Evolutionary conservation across 2,888 invertebrate species (phyloP).

Genomic region (Mamestra brassicae): DNA sequence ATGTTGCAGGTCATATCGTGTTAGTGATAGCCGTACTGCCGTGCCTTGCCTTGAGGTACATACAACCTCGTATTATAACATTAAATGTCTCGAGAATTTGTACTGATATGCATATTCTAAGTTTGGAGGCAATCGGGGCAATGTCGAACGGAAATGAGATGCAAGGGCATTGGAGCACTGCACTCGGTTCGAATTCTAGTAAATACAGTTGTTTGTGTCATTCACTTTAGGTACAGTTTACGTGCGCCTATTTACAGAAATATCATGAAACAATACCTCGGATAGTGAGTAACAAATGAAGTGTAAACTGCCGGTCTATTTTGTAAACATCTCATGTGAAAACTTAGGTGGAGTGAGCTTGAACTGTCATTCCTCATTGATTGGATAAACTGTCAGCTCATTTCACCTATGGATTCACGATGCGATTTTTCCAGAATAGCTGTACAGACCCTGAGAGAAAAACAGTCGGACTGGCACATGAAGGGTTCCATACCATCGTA

Average conservation of each 20-base stretch:
- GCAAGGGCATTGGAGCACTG: slow-evolving; percentile 17
- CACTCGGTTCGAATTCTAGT: background rate
- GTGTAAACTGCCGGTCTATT: slow-evolving; percentile 3
- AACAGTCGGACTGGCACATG: too few species aligned
- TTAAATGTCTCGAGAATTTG: slow-evolving; percentile 32
- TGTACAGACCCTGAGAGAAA: background rate
- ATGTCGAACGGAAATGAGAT: slow-evolving; percentile 26
- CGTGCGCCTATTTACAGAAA: background rate
- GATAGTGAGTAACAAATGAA: background rate
- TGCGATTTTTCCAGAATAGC: background rate
- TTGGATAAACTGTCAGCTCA: background rate
- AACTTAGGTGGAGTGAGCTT: background rate
- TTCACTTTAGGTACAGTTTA: slow-evolving; percentile 9
- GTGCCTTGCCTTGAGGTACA: slow-evolving; percentile 51
- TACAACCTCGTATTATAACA: slow-evolving; percentile 42
- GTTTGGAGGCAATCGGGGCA: slow-evolving; percentile 26
- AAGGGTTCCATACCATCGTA: too few species aligned
- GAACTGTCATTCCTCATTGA: background rate
- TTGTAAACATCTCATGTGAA: background rate
- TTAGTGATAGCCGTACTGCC: slow-evolving; percentile 31
- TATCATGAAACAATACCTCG: slow-evolving; percentile 1
- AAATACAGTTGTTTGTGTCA: background rate
- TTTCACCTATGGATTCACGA: background rate
- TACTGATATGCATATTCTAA: slow-evolving; percentile 29
- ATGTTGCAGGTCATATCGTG: slow-evolving; percentile 33